Conservation (phyloP, 2,797 vertebrate genomes). For the Sebastes steindachneri region DNA sequence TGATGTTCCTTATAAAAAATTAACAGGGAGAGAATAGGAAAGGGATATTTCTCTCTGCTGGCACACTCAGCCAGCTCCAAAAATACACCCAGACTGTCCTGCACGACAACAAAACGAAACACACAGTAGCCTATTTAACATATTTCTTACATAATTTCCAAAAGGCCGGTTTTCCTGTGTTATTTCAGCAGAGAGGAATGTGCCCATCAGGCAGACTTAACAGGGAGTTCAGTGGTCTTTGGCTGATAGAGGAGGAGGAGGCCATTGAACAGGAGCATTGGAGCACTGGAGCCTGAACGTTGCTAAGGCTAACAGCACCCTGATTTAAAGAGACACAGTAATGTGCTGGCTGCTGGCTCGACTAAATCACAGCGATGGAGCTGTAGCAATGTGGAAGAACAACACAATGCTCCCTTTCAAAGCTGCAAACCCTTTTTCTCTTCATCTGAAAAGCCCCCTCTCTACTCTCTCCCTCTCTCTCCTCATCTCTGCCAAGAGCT, state of each 20-base stretch:
- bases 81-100: constrained; percentile 32
- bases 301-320: constrained; percentile 68
- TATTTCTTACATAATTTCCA: background rate
- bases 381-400: constrained; percentile 57
- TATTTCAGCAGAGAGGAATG: constrained; percentile 55
- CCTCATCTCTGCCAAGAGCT: constrained; percentile 74
- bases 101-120: background rate
- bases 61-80: constrained; percentile 21
- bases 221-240: constrained; percentile 19
- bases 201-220: constrained; percentile 15
- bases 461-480: constrained; percentile 43
- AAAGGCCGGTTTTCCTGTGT: constrained; percentile 26
- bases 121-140: background rate
- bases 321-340: constrained; percentile 76
- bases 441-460: constrained; percentile 68
- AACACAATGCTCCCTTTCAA: constrained; percentile 81
- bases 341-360: constrained; percentile 71
- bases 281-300: constrained; percentile 59
- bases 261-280: constrained; percentile 43
- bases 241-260: constrained; percentile 25
- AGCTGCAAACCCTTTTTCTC: constrained; percentile 50
- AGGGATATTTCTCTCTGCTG: constrained; percentile 39
- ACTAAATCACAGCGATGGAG: constrained; percentile 69
- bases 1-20: constrained; percentile 48
- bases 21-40: constrained; percentile 31